Conservation (phyloP, 2,113 vertebrate species). For the Phaethon lepturus region DNA sequence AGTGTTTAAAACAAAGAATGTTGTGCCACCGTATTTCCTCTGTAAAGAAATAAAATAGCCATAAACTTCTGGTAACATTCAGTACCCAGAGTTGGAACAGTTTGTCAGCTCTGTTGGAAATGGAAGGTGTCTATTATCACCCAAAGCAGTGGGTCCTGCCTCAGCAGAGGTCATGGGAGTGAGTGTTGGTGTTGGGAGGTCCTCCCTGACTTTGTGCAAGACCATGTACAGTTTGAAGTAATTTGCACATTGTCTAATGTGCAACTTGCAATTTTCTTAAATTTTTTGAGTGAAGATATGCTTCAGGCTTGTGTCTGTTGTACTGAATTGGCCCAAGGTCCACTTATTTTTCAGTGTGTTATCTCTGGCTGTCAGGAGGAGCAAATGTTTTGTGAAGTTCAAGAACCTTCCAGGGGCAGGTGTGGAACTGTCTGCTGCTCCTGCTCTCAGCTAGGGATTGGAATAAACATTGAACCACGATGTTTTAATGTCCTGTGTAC, state of each 20-base stretch:
- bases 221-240: not conserved
- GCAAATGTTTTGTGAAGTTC: not conserved
- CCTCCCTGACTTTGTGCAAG: not conserved
- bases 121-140: not conserved
- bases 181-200: not conserved
- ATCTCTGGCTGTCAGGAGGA: not conserved
- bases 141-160: not conserved
- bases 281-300: not conserved
- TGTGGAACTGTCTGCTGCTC: not conserved
- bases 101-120: not conserved
- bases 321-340: not conserved
- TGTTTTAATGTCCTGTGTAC: not conserved
- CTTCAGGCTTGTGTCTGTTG: not conserved
- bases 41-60: not conserved
- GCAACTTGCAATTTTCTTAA: not conserved
- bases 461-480: not conserved
- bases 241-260: not conserved
- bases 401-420: not conserved
- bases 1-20: not conserved
- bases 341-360: not conserved
- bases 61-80: not conserved
- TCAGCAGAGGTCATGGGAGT: not conserved
- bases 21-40: not conserved
- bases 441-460: not conserved
- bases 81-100: not conserved